These are phyloP conservation scores for Peromyscus eremicus DNA, from an alignment of 2,797 vertebrate genomes.

Conservation along the genomic window DNA sequence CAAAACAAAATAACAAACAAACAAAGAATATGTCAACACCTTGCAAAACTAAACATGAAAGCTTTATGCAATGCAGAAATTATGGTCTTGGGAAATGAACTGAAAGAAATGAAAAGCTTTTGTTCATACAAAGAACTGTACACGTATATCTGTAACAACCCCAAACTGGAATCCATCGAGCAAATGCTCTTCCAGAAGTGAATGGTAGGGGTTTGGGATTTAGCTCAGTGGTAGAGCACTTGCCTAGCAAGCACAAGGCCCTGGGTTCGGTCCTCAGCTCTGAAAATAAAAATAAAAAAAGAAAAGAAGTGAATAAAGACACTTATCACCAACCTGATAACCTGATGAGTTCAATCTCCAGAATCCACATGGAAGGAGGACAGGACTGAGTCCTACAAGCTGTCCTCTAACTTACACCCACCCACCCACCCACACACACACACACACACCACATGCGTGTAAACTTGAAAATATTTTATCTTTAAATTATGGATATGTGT, in stretches of 20 bases:
- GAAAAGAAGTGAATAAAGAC: too few species aligned
- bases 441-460: not conserved
- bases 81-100: constrained; percentile 36
- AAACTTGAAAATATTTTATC: not conserved
- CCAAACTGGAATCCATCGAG: not conserved
- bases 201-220: too few species aligned
- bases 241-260: too few species aligned
- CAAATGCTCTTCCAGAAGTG: not conserved
- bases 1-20: not conserved
- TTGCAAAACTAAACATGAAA: constrained; percentile 8
- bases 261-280: too few species aligned
- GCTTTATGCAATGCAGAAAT: constrained; percentile 14
- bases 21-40: not conserved
- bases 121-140: not conserved
- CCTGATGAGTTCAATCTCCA: not conserved
- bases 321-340: not conserved
- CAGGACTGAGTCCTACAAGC: not conserved
- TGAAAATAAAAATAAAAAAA: too few species aligned
- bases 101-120: constrained; percentile 32
- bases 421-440: too few species aligned
- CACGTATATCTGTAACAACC: not conserved
- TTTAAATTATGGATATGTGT: not conserved
- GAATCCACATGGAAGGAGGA: not conserved
- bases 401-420: not conserved
- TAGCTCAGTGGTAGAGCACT: too few species aligned